A percentile compares a stretch with the other conserved stretches of the same genome.
These are phyloP conservation scores for Auanema freiburgensis DNA, from an alignment of 2,888 invertebrate species.

Conservation along the genomic window DNA sequence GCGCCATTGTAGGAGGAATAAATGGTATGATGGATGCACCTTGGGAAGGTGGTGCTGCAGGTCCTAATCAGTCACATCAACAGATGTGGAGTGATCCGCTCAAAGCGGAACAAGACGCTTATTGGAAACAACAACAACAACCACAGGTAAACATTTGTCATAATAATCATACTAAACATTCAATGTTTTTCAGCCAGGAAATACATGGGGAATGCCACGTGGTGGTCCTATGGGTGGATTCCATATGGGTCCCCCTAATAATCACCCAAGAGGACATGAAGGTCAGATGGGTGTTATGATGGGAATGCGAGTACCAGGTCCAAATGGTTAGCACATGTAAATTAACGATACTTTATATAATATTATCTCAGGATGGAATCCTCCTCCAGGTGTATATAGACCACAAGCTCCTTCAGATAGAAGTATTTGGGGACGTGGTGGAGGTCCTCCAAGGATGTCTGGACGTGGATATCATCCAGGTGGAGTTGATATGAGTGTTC, in stretches of 20 bases:
- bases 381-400: slow-evolving; percentile 4
- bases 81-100: slow-evolving; percentile 45
- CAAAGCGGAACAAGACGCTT: slow-evolving; percentile 35
- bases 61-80: slow-evolving; percentile 23
- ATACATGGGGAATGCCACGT: neutral
- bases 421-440: slow-evolving; percentile 27
- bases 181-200: neutral
- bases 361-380: slow-evolving; percentile 5
- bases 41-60: slow-evolving; percentile 27
- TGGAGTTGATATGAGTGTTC: slow-evolving; percentile 44
- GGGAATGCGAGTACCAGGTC: neutral
- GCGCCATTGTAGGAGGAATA: slow-evolving; percentile 20
- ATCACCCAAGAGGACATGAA: slow-evolving; percentile 9
- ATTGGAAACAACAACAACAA: slow-evolving; percentile 41
- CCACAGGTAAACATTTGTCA: slow-evolving; percentile 18
- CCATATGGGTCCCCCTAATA: slow-evolving; percentile 13
- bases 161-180: neutral
- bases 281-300: slow-evolving; percentile 15
- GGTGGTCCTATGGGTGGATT: slow-evolving; percentile 8
- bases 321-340: neutral
- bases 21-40: slow-evolving; percentile 41
- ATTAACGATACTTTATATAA: no score
- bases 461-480: slow-evolving; percentile 28
- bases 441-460: slow-evolving; percentile 24
- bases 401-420: slow-evolving; percentile 11